Conservation (phyloP, 2,113 vertebrate species). For the Tapirus terrestris region DNA sequence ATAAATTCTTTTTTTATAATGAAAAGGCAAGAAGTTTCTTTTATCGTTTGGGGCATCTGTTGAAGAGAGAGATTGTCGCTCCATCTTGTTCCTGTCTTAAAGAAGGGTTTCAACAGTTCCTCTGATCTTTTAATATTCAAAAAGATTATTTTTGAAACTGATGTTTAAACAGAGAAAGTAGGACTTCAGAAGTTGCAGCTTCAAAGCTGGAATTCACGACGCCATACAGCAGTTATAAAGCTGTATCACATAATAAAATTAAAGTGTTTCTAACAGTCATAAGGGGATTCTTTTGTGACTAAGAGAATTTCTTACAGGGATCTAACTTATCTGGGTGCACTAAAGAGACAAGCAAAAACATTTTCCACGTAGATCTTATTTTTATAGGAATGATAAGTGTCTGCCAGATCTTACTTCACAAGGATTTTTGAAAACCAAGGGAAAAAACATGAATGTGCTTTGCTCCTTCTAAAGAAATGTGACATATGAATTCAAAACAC, state of each 20-base stretch:
- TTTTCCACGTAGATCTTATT: conserved; percentile 27
- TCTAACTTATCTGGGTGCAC: not conserved
- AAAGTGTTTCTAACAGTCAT: conserved; percentile 35
- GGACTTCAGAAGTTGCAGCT: conserved; percentile 50
- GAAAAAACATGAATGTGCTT: conserved; percentile 3
- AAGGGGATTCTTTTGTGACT: conserved; percentile 5
- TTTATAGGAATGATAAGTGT: not conserved
- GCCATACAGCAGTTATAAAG: not conserved
- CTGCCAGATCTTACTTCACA: conserved; percentile 39
- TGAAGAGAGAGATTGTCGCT: not conserved
- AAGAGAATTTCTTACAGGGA: conserved; percentile 22
- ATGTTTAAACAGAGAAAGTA: conserved; percentile 55
- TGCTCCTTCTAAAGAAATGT: conserved; percentile 46
- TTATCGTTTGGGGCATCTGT: not conserved
- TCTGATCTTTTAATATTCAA: conserved; percentile 66
- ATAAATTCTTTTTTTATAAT: not conserved
- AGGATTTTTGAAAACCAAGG: conserved; percentile 27
- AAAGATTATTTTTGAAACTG: conserved; percentile 68
- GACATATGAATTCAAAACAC: conserved; percentile 51
- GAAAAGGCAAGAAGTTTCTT: conserved; percentile 28
- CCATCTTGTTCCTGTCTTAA: not conserved
- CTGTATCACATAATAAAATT: not conserved
- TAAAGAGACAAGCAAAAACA: conserved; percentile 6
- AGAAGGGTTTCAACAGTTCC: conserved; percentile 53
- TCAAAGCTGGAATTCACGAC: conserved; percentile 63